phyloP scores from a whole-genome alignment of 2,113 vertebrate genomes.

The Aspidoscelis tigris region DNA sequence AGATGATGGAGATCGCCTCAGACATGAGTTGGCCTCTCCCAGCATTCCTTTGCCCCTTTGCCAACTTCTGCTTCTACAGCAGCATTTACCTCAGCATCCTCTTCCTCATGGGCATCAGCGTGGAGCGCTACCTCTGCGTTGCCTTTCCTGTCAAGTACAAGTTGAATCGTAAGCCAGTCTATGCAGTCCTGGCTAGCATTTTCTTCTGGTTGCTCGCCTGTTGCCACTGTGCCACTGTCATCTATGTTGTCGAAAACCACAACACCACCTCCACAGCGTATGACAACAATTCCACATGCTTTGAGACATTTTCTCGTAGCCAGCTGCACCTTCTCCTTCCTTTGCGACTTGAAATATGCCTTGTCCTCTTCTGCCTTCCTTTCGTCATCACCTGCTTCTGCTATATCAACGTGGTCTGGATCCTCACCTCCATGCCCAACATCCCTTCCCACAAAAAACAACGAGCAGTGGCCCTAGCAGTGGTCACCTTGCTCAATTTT shows the following conservation, averaged over 20 bases:
- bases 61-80: slow-evolving; percentile 85
- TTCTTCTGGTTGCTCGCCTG: slow-evolving; percentile 82
- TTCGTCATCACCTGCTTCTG: slow-evolving; percentile 68
- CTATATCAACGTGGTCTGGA: slow-evolving; percentile 66
- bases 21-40: slow-evolving; percentile 79
- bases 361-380: slow-evolving; percentile 70
- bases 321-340: slow-evolving; percentile 56
- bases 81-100: slow-evolving; percentile 89
- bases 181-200: slow-evolving; percentile 79
- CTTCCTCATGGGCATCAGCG: slow-evolving; percentile 84
- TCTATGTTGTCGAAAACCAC: slow-evolving; percentile 76
- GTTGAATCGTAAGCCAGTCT: slow-evolving; percentile 76
- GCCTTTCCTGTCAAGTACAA: slow-evolving; percentile 85
- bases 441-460: slow-evolving; percentile 56
- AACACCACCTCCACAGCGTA: neutral
- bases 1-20: slow-evolving; percentile 79
- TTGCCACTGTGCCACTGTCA: slow-evolving; percentile 77
- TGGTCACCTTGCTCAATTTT: slow-evolving; percentile 69
- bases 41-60: slow-evolving; percentile 77
- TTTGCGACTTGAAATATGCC: slow-evolving; percentile 62
- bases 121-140: slow-evolving; percentile 88
- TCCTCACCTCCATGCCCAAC: slow-evolving; percentile 64
- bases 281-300: slow-evolving; percentile 52
- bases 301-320: slow-evolving; percentile 11
- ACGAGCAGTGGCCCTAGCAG: slow-evolving; percentile 63